Base-by-base conservation (phyloP, 2,888 invertebrate genomes). In the Myopa testacea region DNA sequence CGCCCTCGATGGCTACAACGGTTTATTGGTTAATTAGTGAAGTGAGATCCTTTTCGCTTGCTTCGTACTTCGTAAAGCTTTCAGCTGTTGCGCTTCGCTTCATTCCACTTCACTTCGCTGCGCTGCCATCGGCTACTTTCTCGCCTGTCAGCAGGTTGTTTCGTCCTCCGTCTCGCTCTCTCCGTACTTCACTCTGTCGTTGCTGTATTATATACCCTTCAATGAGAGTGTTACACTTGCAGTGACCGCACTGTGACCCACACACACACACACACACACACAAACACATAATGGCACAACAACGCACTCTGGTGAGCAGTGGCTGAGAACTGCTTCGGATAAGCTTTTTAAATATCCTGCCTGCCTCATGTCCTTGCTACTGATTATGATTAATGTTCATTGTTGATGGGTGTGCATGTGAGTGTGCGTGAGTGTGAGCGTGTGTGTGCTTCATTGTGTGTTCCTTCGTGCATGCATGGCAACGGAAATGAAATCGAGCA, bases 11-110 rank as follows among this genome's bases (percentile, higher is more conserved):
- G 71, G 75, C 58, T 58, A 71, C 67, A 75, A 72, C 78, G 67
- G 67, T 78, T 78, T 78, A 78, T 78, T 75, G 71, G 71, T 68
- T 75, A 75, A 78, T 78, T 78, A 78, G 71, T 75, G 75, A 75
- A 78, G 63, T 75, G 55, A 68, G 68, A 69, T 74, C 5, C 40
- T 38, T 62, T 45, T 45, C 60, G 14, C 45, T 62, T 19, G 4
- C 37, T 40, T 34, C 34, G 2, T 16, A 60, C 60, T 26, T 14
- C 14, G 12, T 40, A 19, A 45, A 38, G 4, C 45, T 62, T 62
- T 45, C 58, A 37, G 38, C 45, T 72, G 72, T 58, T 62, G 72
- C 72, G 72, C 45, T 60, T 4, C 1, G 14, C 14, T 38, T 65
- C 65, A 8, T 4, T 65, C 4, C 3, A 4, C 6, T 55, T 5